Conservation (phyloP, 2,113 vertebrate genomes). For the Prunella fulvescens region DNA sequence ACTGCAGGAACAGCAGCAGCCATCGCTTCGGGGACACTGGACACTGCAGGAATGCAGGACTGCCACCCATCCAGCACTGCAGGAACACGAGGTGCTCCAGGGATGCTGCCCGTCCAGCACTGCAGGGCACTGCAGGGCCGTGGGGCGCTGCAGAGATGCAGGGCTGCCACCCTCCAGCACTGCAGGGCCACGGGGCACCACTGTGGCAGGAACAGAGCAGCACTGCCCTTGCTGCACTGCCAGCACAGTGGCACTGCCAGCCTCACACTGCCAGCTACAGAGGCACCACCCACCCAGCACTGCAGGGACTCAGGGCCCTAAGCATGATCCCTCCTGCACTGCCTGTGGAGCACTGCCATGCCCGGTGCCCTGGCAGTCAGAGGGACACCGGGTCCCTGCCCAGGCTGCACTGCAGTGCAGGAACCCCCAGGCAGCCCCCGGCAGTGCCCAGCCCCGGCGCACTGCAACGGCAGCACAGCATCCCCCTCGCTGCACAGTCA, state of each 20-base stretch:
- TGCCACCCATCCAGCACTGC: background rate
- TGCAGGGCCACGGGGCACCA: background rate
- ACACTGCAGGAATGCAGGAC: background rate
- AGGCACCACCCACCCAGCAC: background rate
- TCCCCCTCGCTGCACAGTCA: conserved; percentile 35
- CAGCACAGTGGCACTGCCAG: background rate
- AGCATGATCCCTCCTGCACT: background rate
- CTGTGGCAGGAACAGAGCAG: background rate
- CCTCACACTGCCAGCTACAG: background rate
- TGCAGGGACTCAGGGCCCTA: background rate
- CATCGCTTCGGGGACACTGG: background rate
- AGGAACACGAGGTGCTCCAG: background rate
- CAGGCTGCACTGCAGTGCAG: background rate
- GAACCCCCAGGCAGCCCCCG: accelerated
- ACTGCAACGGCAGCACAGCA: background rate
- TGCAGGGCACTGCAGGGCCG: background rate
- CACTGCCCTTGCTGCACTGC: background rate
- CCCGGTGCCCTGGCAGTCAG: background rate
- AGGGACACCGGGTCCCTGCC: background rate
- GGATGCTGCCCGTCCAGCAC: accelerated
- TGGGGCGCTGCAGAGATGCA: accelerated
- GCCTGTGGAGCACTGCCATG: background rate
- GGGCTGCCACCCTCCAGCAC: background rate
- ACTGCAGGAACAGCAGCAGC: background rate
- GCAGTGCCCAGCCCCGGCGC: background rate